These are phyloP conservation scores for Tychaedon coryphoeus DNA, from an alignment of 2,113 vertebrate genomes.

Conservation along the genomic window DNA sequence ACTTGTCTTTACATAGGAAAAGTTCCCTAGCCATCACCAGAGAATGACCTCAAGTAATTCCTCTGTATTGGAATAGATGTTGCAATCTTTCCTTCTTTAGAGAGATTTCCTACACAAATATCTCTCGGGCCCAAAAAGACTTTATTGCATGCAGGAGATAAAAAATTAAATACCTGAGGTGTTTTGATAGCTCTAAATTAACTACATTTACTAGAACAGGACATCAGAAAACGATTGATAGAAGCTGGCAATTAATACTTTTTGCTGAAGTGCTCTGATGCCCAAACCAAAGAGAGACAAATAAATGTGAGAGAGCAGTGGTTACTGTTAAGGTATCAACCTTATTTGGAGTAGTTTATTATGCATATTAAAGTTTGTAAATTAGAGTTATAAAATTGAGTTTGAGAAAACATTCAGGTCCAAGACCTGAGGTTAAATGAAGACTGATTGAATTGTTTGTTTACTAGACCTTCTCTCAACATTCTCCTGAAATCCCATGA, in stretches of 20 bases:
- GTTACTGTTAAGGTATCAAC: neutral
- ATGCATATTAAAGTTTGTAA: neutral
- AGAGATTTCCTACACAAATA: neutral
- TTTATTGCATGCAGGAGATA: neutral
- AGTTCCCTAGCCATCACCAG: neutral
- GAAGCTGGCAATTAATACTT: neutral
- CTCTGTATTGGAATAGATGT: neutral
- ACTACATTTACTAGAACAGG: neutral
- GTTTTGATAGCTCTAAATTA: neutral
- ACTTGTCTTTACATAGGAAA: neutral
- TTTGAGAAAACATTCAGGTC: neutral
- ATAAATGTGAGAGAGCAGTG: neutral
- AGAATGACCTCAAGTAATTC: neutral
- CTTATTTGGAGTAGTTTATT: neutral
- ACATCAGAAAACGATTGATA: neutral
- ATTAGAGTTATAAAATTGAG: neutral
- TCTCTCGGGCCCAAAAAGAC: neutral
- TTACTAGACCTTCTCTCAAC: neutral
- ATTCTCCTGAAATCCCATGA: neutral
- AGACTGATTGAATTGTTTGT: neutral
- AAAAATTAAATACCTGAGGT: neutral
- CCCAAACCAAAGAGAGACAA: neutral
- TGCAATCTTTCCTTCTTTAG: neutral
- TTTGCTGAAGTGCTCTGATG: neutral
- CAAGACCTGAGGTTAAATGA: neutral